Base-by-base conservation (phyloP, 2,113 vertebrate species). In the Siphamia tubifer region DNA sequence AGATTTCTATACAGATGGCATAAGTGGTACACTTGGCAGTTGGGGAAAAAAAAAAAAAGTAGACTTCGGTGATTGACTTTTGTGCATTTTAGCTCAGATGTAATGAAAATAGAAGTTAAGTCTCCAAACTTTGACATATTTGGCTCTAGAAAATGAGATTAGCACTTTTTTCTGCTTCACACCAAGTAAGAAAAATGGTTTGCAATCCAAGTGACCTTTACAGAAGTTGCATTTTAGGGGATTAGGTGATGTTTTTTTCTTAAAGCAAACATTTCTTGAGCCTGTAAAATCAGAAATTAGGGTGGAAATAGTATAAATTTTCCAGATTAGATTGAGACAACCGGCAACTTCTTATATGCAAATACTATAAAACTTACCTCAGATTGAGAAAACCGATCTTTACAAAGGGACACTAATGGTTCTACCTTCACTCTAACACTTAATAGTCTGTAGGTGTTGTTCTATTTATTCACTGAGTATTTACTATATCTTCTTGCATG, bases 141-240 rank as follows among this genome's bases (percentile, higher is more conserved):
- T 67, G 54, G 79, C 65, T 64, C 40, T 16, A 43, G 8, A 25
- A 15, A 54, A 49, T 67, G 48, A 30, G 52, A 17, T 45, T 42
- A 28, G 47, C 24, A 19, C 19, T 19, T 77, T 47, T 19, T 51
- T 62, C 51, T 76, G 60, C 56, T 69, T 35, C 12, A 45, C 72
- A 21, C 40, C 52, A 74, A 45, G 49, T 77, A 56, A 39, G 67
- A 57, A 54, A 16, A 34, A 42, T 35, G 5, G 38, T 74, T 86
- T 88, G 58, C 61, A 48, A 79, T 82, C 79, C 65, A 92, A 92
- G 89, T 90, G 89, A 81, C 90, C 88, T 92, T 85, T 43, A 74
- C 42, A n/a, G 40, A 85, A 78, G 75, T 63, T 71, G 68, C 64
- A 66, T 15, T 67, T 31, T 2, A 21, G 17, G 19, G 24, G n/a